Evolutionary conservation across 2,113 vertebrate genomes (phyloP), one percentile per base, ranked within the genome.

Genomic region (Gymnarchus niloticus): DNA sequence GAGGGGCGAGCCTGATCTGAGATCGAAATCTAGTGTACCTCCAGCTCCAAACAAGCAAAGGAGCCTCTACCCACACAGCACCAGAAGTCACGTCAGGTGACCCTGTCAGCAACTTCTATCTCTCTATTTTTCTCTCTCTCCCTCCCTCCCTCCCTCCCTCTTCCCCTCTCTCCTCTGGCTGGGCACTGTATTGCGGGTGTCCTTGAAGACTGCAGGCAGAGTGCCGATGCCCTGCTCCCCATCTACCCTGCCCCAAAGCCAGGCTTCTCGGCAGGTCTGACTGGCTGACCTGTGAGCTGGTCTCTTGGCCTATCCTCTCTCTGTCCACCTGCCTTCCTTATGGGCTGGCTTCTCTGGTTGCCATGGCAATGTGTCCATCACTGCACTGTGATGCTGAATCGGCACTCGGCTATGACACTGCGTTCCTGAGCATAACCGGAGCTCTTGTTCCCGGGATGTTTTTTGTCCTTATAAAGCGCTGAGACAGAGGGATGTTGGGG

Each of bases 371-470:
- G 87, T 80, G 83, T 85, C 87, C 46, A 82, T 92, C 87, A 88
- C 87, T 37, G 86, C 61, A 4, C 12, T 86, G 76, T 76, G 86
- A 57, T 83, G 87, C 88, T 88, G 85, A 48, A 87, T 89, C 85
- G 87, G 88, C 44, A 46, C 84, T 84, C 91, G 91, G 86, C 89
- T 91, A 92, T 94, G 91, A 93, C 91, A 88, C 92, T 90, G 91
- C 91, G 86, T 81, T 90, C 87, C 86, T 85, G 88, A 88, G 56
- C 12, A 56, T 6, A 56, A n/a, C 52, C 52, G 9, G 56, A 10
- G 56, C 23, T 57, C n/a, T n/a, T n/a, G n/a, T n/a, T n/a, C n/a
- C n/a, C n/a, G n/a, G n/a, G n/a, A n/a, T n/a, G n/a, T n/a, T n/a
- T n/a, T n/a, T n/a, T n/a, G n/a, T n/a, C n/a, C n/a, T n/a, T n/a